Evolutionary conservation across 1,140 invertebrate genomes (phyloP).

Genomic region (Nymphalis io): DNA sequence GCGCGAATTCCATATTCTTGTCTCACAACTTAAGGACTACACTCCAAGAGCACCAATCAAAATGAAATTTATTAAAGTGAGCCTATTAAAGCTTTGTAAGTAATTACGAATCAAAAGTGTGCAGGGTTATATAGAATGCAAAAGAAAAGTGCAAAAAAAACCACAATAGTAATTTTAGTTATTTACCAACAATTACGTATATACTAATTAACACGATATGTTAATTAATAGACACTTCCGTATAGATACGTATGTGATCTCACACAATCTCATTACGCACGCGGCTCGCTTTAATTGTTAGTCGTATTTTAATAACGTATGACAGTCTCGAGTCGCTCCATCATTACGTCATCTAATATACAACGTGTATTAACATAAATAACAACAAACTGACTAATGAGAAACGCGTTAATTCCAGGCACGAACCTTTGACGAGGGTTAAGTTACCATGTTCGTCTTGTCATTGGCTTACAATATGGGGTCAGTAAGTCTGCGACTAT

Average conservation of each 20-base stretch:
- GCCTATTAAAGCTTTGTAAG: too few relatives aligned
- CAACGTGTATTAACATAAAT: constrained; percentile 11
- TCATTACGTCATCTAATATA: constrained; percentile 13
- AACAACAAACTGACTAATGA: constrained; percentile 13
- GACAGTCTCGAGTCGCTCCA: constrained; percentile 6
- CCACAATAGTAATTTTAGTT: too few relatives aligned
- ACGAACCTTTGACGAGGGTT: constrained; percentile 13
- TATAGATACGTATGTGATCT: not conserved
- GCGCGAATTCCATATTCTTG: too few relatives aligned
- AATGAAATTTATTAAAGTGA: too few relatives aligned
- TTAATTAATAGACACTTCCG: not conserved
- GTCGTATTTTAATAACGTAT: constrained; percentile 13
- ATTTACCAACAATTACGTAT: too few relatives aligned
- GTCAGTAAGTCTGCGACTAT: not conserved
- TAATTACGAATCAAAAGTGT: too few relatives aligned
- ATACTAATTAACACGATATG: too few relatives aligned
- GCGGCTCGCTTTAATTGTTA: not conserved
- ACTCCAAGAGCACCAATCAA: too few relatives aligned
- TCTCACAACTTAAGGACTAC: too few relatives aligned
- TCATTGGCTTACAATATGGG: constrained; percentile 7
- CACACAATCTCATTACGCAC: not conserved
- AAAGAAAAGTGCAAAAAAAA: too few relatives aligned
- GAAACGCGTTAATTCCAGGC: constrained; percentile 11
- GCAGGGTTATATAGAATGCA: too few relatives aligned
- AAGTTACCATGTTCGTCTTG: constrained; percentile 1